These are phyloP conservation scores for Sebastes oblongus DNA, from an alignment of 2,797 vertebrate genomes.

Conservation along the genomic window DNA sequence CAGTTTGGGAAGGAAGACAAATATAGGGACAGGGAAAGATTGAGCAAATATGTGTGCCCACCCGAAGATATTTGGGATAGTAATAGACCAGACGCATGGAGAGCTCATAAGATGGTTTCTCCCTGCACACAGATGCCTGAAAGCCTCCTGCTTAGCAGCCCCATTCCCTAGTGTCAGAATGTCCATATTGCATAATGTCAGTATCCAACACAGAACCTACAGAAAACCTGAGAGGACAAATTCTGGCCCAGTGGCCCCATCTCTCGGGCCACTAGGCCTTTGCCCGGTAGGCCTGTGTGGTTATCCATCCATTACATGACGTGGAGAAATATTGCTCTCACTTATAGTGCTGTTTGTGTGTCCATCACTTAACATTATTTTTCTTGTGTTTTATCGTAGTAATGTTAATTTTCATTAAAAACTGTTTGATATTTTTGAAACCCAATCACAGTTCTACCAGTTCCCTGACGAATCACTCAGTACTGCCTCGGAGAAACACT, in stretches of 20 bases:
- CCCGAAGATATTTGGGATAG: not conserved
- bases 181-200: not conserved
- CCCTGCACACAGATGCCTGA: not conserved
- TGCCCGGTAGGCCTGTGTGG: not conserved
- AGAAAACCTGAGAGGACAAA: not conserved
- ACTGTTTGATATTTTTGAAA: not conserved
- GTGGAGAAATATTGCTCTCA: not conserved
- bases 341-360: not conserved
- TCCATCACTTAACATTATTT: not conserved
- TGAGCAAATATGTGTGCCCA: not conserved
- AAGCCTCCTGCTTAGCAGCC: not conserved
- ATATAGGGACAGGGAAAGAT: not conserved
- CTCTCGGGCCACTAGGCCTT: not conserved
- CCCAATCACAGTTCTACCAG: not conserved
- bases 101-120: not conserved
- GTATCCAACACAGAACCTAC: not conserved
- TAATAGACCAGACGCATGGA: not conserved
- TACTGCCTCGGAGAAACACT: not conserved
- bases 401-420: not conserved
- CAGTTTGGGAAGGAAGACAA: not conserved
- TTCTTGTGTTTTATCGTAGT: not conserved
- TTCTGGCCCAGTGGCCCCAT: not conserved
- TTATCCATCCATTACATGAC: not conserved
- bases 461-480: not conserved
- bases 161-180: not conserved